Base-by-base conservation (phyloP, 2,888 invertebrate genomes). In the Ornithoptera alexandrae region DNA sequence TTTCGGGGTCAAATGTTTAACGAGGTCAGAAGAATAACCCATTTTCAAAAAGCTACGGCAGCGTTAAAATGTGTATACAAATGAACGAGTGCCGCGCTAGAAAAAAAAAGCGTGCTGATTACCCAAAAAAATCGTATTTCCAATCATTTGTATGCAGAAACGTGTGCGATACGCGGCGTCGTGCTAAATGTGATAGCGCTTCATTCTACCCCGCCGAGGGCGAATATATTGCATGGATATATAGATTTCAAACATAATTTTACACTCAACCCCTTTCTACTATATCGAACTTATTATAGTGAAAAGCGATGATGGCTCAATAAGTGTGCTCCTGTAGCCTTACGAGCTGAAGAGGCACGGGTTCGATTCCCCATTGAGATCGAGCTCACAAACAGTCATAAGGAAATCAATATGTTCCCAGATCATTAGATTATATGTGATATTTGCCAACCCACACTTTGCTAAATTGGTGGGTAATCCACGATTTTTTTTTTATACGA, bases 1-100 rank as follows among this genome's bases (percentile, higher is more conserved):
- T 64, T 64, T 60, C 64, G 53, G 50, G 61, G 64, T 64, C 64
- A 64, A 68, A 68, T 64, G 53, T 59, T 68, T 64, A 60, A 60
- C 58, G 30, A 64, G 58, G n/a, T 60, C 68, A 59, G 22, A 68
- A 68, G 63, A 64, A 63, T 60, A 53, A 63, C 63, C 59, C 57
- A 68, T 39, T 63, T 58, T 68, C 30, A 63, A 60, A 60, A 68
- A 64, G 53, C 68, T 7, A n/a, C 36, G 53, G 20, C 17, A 64
- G 60, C 64, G 63, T 64, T 63, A 60, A 30, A 64, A 39, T 24
- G 68, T 60, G 18, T 56, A 50, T 36, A 59, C 59, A 68, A 64
- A 53, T 39, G 53, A 64, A 22, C 24, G 63, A 64, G n/a, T 53
- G 50, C 50, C 17, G 30, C 53, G n/a, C 15, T 57, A 22, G 10